Base-by-base conservation (phyloP, 2,797 vertebrate species). In the Cryptoblepharus egeriae region DNA sequence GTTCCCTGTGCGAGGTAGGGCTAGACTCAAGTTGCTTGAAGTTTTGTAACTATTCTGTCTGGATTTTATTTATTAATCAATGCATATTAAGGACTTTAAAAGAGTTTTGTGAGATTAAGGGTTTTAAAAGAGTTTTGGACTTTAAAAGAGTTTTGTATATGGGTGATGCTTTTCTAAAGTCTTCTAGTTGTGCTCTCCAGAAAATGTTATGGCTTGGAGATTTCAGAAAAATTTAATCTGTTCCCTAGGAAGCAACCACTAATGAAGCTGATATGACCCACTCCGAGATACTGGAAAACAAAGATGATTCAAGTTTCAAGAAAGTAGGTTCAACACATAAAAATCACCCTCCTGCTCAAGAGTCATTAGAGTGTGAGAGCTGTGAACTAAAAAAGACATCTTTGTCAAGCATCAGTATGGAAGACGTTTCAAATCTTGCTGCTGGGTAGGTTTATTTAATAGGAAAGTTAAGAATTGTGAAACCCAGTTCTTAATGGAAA, bases 401-500 rank as follows among this genome's bases (percentile, higher is more conserved):
- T 4, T 73, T 2, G 4, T 88, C 79, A 80, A 39, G 64, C 86
- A 63, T 80, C 87, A 75, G 39, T 80, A 37, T 26, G 4, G 87
- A 91, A 67, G 42, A 78, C 0, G 74, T 82, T 88, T 86, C 84
- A 68, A 79, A 91, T 89, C 68, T 10, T 74, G 85, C 0, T 79
- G 75, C 22, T 88, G 85, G 94, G 95, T 96, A 90, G 88, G 84
- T 1, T 63, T 78, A 64, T 72, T 42, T 49, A 71, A 39, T 79
- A 12, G 45, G 0, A 26, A 82, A 26, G 58, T 39, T 74, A 32
- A 84, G 30, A 74, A 45, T 11, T 42, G 24, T 11, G 8, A 42
- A 24, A 15, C 35, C 67, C 67, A 28, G 18, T 39, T 39, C 37
- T 69, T 69, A 11, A 42, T 6, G 37, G 37, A 68, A 68, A 37